Base-by-base conservation (phyloP, 2,113 vertebrate species). In the Megaceryle torquata region DNA sequence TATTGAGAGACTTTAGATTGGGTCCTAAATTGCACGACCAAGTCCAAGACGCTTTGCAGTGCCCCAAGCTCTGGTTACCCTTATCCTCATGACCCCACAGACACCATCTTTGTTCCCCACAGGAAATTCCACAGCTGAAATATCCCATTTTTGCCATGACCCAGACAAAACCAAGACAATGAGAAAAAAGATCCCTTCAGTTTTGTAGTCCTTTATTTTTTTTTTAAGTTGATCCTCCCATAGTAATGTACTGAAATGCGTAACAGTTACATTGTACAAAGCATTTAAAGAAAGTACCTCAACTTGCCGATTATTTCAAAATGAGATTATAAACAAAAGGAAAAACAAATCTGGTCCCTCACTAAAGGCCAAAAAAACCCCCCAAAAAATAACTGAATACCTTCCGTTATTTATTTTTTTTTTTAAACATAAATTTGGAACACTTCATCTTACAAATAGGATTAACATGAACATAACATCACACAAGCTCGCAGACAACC, bases 221-320 rank as follows among this genome's bases (percentile, higher is more conserved):
- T 97, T 97, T 93, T 95, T 98, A 96, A 99, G 98, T 99, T 99
- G 98, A 98, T 99, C 99, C 98, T 99, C 99, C 98, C 99, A 99
- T 99, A 99, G 98, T 99, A 99, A 99, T 98, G 99, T 99, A 99
- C 98, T 99, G 98, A 99, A 99, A 99, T 99, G 99, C 99, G 98
- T 99, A 99, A 99, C 99, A 99, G 99, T 99, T 99, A 99, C 99
- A 99, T 99, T 98, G 98, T 99, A 99, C 98, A 99, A 99, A 99
- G 99, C 99, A 99, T 99, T 99, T 99, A 99, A 99, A 99, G 98
- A 99, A 99, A 99, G 99, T 99, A 99, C 99, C 99, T 99, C 98
- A 98, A 99, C 98, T 99, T 98, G 98, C 99, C 93, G 98, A 99
- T 99, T 99, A 99, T 98, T 99, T 98, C 98, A 98, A 99, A 99